These are phyloP conservation scores for Candoia aspera DNA, from an alignment of 2,113 vertebrate genomes.

Conservation along the genomic window DNA sequence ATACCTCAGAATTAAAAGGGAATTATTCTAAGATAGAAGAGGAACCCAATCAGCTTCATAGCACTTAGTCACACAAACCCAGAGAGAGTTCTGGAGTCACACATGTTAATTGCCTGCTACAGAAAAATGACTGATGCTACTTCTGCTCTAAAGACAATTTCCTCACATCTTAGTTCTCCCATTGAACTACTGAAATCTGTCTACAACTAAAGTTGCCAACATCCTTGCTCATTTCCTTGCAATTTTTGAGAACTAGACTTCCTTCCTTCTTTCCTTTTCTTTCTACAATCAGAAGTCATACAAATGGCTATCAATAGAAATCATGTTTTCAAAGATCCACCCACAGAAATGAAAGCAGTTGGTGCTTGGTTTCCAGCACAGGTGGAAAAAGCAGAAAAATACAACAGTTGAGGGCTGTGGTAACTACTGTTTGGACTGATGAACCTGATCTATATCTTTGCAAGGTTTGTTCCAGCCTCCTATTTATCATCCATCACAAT, in stretches of 20 bases:
- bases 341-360: background rate
- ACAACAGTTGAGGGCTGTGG: background rate
- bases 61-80: conserved; percentile 60
- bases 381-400: background rate
- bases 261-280: background rate
- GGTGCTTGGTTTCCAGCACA: background rate
- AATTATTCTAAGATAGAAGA: conserved; percentile 52
- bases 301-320: background rate
- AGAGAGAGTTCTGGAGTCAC: conserved; percentile 61
- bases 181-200: background rate
- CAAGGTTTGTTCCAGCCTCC: no score
- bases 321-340: background rate
- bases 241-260: background rate
- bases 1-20: conserved; percentile 63
- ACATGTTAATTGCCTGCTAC: conserved; percentile 56
- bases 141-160: conserved; percentile 25
- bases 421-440: background rate
- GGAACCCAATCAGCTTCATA: conserved; percentile 47
- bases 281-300: background rate
- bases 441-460: background rate
- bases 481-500: no score
- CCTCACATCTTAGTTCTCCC: conserved; percentile 42
- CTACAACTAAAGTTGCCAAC: background rate
- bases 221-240: background rate
- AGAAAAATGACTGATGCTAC: conserved; percentile 39